These are phyloP conservation scores for Busseola fusca DNA, from an alignment of 2,888 invertebrate genomes.

Conservation along the genomic window DNA sequence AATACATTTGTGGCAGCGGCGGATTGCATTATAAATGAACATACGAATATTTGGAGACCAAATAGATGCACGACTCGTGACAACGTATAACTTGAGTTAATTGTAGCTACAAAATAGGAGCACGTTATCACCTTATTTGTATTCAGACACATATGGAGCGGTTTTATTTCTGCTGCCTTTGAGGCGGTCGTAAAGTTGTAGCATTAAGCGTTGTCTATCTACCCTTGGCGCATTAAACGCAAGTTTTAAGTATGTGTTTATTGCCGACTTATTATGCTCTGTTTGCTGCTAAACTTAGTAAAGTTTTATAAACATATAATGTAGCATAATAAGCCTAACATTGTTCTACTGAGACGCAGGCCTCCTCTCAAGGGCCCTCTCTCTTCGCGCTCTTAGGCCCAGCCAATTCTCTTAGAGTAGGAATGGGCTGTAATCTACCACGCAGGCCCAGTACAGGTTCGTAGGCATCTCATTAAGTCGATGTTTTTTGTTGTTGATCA, in stretches of 20 bases:
- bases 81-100: not conserved
- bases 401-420: too few relatives aligned
- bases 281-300: constrained; percentile 11
- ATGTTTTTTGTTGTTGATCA: not conserved
- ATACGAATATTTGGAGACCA: constrained; percentile 35
- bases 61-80: constrained; percentile 8
- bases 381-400: too few relatives aligned
- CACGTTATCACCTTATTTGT: not conserved
- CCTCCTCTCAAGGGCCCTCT: not conserved
- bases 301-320: constrained; percentile 23
- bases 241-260: constrained; percentile 44
- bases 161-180: constrained; percentile 32
- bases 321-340: not conserved
- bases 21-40: constrained; percentile 45
- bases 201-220: constrained; percentile 20
- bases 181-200: constrained; percentile 26
- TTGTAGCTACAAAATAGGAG: constrained; percentile 5
- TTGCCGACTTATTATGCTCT: constrained; percentile 22
- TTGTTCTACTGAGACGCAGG: not conserved
- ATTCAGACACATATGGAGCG: constrained; percentile 32
- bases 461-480: not conserved
- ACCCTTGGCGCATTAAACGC: constrained; percentile 27
- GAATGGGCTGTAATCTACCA: not conserved
- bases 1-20: constrained; percentile 38
- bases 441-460: too few relatives aligned